Base-by-base conservation (phyloP, 2,113 vertebrate genomes). In the Entelurus aequoreus region DNA sequence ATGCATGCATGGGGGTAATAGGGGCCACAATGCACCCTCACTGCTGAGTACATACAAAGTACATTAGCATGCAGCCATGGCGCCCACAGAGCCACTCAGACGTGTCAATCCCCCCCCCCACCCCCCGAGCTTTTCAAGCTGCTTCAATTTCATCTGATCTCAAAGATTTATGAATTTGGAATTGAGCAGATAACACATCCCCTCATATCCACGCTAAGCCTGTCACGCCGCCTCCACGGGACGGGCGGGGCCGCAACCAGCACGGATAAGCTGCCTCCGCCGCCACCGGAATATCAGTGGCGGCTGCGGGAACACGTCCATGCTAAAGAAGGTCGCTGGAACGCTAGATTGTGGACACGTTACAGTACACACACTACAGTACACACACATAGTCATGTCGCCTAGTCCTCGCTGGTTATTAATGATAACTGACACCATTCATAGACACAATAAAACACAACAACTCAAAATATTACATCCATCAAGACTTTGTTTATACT, bases 91-190 rank as follows among this genome's bases (percentile, higher is more conserved):
- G 68, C 69, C 76, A 82, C 84, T 86, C 81, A 81, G 73, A 81
- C 70, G 69, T 68, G 80, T 81, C 87, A 79, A 72, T 84, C 83
- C n/a, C n/a, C 48, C 9, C 53, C 0, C 36, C 3, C 7, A 73
- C 74, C 71, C 81, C 65, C 63, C 73, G 63, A 85, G 80, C 79
- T 72, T 75, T 78, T 86, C 74, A 84, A 81, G 75, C 83, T 46
- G 72, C 85, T 84, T 87, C 81, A 85, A 76, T 88, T 88, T 85
- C 71, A 40, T 80, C 84, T 82, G 83, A 87, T 88, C 82, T 85
- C 72, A 84, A 81, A 88, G 83, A 87, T 87, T 75, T 85, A 87
- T 88, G 84, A 86, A 85, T 84, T 82, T 82, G 84, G 79, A 88
- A 87, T 84, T 85, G 80, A 76, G 83, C 77, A 86, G 86, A 86